Conservation (phyloP, 2,797 vertebrate genomes). For the Typhlichthys eigenmanni region DNA sequence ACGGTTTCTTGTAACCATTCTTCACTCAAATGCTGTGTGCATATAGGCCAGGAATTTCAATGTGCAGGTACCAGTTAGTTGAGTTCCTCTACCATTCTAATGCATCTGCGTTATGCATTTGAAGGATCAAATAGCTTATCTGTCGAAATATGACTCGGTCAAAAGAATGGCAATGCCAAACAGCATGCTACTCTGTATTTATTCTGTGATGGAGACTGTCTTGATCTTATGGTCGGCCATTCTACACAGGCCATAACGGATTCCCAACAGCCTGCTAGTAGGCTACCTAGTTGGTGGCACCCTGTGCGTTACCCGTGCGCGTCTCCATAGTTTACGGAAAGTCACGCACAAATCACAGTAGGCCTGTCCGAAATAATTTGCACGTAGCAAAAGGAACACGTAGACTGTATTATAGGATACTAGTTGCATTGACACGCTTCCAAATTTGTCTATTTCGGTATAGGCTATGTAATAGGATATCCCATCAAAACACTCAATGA, state of each 20-base stretch:
- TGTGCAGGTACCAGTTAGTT: slow-evolving; percentile 41
- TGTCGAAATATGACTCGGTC: neutral
- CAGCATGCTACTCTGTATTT: neutral
- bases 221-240: slow-evolving; percentile 47
- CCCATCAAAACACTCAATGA: slow-evolving; percentile 7
- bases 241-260: slow-evolving; percentile 59
- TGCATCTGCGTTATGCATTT: slow-evolving; percentile 4
- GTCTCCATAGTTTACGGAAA: slow-evolving; percentile 48
- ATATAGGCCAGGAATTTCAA: slow-evolving; percentile 19
- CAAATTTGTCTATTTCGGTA: neutral
- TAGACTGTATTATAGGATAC: neutral
- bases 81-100: slow-evolving; percentile 21
- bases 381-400: neutral
- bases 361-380: slow-evolving; percentile 13
- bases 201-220: slow-evolving; percentile 1
- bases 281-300: slow-evolving; percentile 55
- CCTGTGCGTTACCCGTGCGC: slow-evolving; percentile 55
- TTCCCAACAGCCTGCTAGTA: slow-evolving; percentile 58
- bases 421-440: neutral
- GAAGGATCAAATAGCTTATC: neutral
- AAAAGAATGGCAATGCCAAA: slow-evolving; percentile 3
- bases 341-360: slow-evolving; percentile 44
- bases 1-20: slow-evolving; percentile 1
- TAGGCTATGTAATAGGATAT: no score
- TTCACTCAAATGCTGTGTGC: slow-evolving; percentile 23